Evolutionary conservation across 2,797 vertebrate genomes (phyloP).

Genomic region (Coregonus ussuriensis): DNA sequence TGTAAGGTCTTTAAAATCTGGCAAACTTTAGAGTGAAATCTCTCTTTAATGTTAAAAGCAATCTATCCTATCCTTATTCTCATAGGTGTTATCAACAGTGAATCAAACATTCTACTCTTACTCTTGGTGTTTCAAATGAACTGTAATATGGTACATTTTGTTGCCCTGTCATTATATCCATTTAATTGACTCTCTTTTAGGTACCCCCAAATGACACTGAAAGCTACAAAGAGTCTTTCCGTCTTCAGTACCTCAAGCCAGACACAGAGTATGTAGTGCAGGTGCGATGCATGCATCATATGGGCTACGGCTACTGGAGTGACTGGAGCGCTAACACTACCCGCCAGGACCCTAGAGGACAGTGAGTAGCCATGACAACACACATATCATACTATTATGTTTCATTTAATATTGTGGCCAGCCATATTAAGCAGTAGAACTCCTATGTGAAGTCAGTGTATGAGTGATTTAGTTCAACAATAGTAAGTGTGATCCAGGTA

Average conservation of each 20-base stretch:
- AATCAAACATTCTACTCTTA: background rate
- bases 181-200: slow-evolving; percentile 62
- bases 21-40: no score
- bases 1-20: no score
- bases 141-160: background rate
- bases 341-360: slow-evolving; percentile 76
- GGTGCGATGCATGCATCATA: slow-evolving; percentile 76
- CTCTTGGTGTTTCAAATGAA: no score
- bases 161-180: background rate
- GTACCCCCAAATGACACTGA: slow-evolving; percentile 73
- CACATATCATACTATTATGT: background rate
- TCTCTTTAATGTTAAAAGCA: no score
- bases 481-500: background rate
- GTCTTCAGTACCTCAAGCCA: slow-evolving; percentile 82
- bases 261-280: slow-evolving; percentile 80
- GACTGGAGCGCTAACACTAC: slow-evolving; percentile 82
- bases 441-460: no score
- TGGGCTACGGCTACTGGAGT: slow-evolving; percentile 81
- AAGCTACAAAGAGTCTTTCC: slow-evolving; percentile 76
- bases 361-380: slow-evolving; percentile 72
- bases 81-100: background rate
- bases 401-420: background rate
- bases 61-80: no score
- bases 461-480: no score
- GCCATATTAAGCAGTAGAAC: no score